Base-by-base conservation (phyloP, 2,797 vertebrate species). In the Galaxias olidus region DNA sequence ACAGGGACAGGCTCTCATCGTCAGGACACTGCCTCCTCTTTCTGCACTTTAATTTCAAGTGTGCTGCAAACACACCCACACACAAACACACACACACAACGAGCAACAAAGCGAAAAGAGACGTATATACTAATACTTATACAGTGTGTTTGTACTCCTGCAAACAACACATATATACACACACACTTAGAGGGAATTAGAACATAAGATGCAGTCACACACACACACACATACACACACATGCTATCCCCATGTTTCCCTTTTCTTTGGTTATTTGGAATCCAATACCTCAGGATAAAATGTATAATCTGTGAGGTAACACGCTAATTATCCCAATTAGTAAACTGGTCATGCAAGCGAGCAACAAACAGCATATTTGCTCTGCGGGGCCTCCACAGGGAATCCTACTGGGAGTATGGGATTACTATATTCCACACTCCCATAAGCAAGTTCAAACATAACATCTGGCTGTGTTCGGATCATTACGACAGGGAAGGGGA, bases 291-390 rank as follows among this genome's bases (percentile, higher is more conserved):
- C 75, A 82, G 18, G 55, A 84, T 85, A 84, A 86, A 86, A 87
- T 78, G 80, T 80, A 84, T 87, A 86, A 86, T 58, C 69, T 84
- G 77, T 60, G 45, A 81, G 76, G 79, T 86, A 83, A 83, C 81
- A 76, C 81, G 81, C 73, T 84, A 82, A 87, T 90, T 86, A 86
- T 88, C 77, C 74, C 86, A 87, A 87, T 88, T 88, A 88, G 76
- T 83, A 82, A 74, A 59, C 62, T 64, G 77, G 58, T 84, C 85
- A 85, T 77, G 81, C 84, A 48, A 76, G 78, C 68, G 10, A 72
- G 69, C 84, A 68, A 30, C 30, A 6, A 30, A 6, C 60, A 4
- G 50, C 67, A 66, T 68, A 69, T 80, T 69, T 72, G 68, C 71
- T 74, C 71, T 73, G 76, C 56, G 64, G 69, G 46, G 59, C 68